Evolutionary conservation across 2,888 invertebrate species (phyloP).

Genomic region (Tachina grossa): DNA sequence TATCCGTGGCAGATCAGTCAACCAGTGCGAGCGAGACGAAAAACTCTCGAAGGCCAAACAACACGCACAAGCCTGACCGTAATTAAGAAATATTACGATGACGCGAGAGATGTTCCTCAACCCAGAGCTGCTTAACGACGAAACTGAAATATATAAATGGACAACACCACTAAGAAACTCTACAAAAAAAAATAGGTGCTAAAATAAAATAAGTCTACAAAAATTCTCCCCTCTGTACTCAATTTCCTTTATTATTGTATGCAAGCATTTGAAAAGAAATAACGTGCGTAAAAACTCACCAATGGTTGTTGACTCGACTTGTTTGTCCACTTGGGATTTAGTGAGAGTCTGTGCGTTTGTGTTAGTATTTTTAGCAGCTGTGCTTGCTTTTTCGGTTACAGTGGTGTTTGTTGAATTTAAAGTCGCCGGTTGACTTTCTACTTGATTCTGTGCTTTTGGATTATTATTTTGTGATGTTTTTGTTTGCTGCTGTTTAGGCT

Average conservation of each 20-base stretch:
- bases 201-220: not conserved
- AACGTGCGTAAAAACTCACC: slow-evolving; percentile 74
- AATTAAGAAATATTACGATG: too few relatives aligned
- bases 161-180: not conserved
- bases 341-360: slow-evolving; percentile 67
- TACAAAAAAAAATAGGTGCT: not conserved
- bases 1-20: too few relatives aligned
- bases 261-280: not conserved
- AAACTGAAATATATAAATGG: too few relatives aligned
- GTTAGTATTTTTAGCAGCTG: slow-evolving; percentile 21
- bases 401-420: slow-evolving; percentile 39
- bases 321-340: slow-evolving; percentile 72
- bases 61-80: too few relatives aligned
- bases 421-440: slow-evolving; percentile 60
- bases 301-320: slow-evolving; percentile 75
- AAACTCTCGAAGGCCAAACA: too few relatives aligned
- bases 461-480: slow-evolving; percentile 64
- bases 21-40: too few relatives aligned
- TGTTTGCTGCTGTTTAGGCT: slow-evolving; percentile 82
- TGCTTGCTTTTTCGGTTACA: slow-evolving; percentile 22
- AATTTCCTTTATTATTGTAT: not conserved
- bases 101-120: too few relatives aligned
- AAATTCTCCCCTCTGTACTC: not conserved
- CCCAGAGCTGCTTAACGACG: too few relatives aligned
- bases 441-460: slow-evolving; percentile 77